These are phyloP conservation scores for Caenorhabditis sp. DNA, from an alignment of 2,888 invertebrate species.

Conservation along the genomic window DNA sequence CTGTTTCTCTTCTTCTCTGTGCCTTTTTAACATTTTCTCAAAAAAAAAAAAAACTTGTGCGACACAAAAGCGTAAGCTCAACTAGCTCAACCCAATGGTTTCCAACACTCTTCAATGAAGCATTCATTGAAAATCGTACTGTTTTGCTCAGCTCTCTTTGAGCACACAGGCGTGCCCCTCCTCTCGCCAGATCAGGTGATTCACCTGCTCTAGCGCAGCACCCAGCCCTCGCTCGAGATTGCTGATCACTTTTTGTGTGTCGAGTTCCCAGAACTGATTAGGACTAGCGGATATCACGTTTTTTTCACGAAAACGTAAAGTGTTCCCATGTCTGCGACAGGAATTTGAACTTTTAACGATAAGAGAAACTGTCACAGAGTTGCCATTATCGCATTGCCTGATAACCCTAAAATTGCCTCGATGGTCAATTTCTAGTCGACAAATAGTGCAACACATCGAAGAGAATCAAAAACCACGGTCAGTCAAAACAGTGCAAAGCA, in stretches of 20 bases:
- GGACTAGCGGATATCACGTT: constrained; percentile 6
- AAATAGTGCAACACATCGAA: not conserved
- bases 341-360: not conserved
- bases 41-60: constrained; percentile 1
- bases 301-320: not conserved
- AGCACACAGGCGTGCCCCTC: not conserved
- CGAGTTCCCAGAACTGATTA: constrained; percentile 18
- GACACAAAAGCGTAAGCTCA: not conserved
- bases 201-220: constrained; percentile 14
- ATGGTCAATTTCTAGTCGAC: not conserved
- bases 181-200: constrained; percentile 15
- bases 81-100: not conserved
- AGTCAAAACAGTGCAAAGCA: not conserved
- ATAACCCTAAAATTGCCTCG: too few species aligned
- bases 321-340: too few species aligned
- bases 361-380: too few species aligned
- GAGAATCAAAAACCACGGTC: not conserved
- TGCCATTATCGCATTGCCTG: too few species aligned
- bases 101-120: not conserved
- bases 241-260: constrained; percentile 10
- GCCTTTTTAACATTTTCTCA: not conserved
- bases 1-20: not conserved
- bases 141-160: constrained; percentile 6
- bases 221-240: not conserved
- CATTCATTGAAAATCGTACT: not conserved